Percentiles rank a stretch among this genome's conserved stretches.
These are phyloP conservation scores for Linurgus olivaceus DNA, from an alignment of 2,797 vertebrate species.

Conservation along the genomic window DNA sequence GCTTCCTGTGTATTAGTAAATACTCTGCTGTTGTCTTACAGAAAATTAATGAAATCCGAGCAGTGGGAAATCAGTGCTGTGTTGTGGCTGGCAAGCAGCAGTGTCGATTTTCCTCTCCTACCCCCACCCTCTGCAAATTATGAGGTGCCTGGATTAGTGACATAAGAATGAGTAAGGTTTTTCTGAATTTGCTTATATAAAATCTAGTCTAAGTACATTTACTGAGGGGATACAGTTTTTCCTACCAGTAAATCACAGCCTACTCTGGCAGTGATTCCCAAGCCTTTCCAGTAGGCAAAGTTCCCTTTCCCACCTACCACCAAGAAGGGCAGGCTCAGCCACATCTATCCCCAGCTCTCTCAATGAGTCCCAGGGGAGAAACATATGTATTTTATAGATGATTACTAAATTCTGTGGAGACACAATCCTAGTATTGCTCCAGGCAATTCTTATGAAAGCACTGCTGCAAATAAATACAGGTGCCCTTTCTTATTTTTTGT, in stretches of 20 bases:
- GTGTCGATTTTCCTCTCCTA: not conserved
- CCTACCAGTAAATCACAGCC: conserved; percentile 2
- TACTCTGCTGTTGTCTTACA: not conserved
- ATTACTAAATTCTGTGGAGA: not conserved
- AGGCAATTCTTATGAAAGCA: not conserved
- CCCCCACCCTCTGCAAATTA: not conserved
- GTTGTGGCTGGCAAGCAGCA: conserved; percentile 3
- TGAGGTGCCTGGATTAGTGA: conserved; percentile 39
- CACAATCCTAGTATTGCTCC: not conserved
- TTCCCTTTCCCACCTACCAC: not conserved
- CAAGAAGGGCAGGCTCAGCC: not conserved
- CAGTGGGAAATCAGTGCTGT: not conserved
- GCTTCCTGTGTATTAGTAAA: not conserved
- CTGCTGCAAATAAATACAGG: not conserved
- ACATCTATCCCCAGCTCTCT: not conserved
- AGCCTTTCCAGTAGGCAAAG: not conserved
- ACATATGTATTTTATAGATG: not conserved
- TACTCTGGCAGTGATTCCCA: not conserved
- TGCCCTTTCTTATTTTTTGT: not conserved
- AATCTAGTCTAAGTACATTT: not conserved
- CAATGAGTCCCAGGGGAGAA: not conserved
- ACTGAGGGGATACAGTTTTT: not conserved
- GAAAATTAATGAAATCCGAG: not conserved
- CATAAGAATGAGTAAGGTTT: conserved; percentile 32
- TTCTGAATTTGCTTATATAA: conserved; percentile 3